Percentiles rank a stretch among this genome's conserved stretches.
phyloP scores from a whole-genome alignment of 1,140 invertebrate genomes.

The Tetragonula clypearis region DNA sequence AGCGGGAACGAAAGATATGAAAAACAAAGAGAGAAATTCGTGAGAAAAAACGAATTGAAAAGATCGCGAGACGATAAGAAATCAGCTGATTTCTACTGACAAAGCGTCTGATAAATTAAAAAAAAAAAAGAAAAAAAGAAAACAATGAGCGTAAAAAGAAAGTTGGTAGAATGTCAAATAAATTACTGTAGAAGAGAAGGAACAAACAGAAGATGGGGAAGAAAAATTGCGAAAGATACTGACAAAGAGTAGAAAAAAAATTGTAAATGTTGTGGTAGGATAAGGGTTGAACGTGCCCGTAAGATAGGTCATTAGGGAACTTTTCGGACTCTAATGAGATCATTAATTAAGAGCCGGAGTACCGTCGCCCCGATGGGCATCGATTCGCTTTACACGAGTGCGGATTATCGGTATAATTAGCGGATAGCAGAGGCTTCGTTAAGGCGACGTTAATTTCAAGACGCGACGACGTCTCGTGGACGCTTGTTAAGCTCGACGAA shows the following conservation, averaged over 20 bases:
- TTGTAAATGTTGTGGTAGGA: not conserved
- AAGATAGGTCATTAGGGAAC: slow-evolving; percentile 35
- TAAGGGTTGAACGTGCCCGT: slow-evolving; percentile 2
- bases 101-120: no score
- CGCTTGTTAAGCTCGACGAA: slow-evolving; percentile 7
- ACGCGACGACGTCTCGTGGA: not conserved
- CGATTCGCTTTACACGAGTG: slow-evolving; percentile 36
- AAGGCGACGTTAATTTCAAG: slow-evolving; percentile 22
- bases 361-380: not conserved
- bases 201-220: not conserved
- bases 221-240: not conserved
- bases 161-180: no score
- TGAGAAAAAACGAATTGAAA: no score
- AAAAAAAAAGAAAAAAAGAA: no score
- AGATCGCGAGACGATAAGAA: no score
- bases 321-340: slow-evolving; percentile 40
- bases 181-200: no score
- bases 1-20: no score
- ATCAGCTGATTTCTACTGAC: no score
- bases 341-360: slow-evolving; percentile 27
- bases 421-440: slow-evolving; percentile 32
- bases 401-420: slow-evolving; percentile 39
- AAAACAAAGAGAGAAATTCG: no score
- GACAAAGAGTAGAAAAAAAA: not conserved
- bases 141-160: no score